Base-by-base conservation (phyloP, 2,113 vertebrate genomes). In the Tympanuchus pallidicinctus region DNA sequence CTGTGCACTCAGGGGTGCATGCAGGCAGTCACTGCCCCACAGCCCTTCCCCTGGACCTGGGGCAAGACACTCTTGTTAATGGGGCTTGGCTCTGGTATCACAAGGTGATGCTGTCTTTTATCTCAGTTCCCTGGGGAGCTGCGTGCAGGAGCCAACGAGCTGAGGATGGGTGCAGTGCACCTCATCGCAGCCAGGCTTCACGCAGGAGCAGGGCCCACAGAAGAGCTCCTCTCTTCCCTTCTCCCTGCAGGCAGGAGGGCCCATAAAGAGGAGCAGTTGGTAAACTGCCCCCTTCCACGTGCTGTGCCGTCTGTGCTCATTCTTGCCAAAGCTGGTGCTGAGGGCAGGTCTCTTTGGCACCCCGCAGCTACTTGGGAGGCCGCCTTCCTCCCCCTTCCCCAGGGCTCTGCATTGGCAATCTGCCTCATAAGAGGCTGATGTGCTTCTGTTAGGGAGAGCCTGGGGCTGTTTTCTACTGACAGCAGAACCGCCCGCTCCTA, bases 281-380 rank as follows among this genome's bases (percentile, higher is more conserved):
- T 67, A 36, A 10, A 20, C 50, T 82, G 25, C n/a, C 32, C 7
- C 89, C 7, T 87, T 60, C 27, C 45, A 36, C 43, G 36, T 90
- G 64, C 77, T 50, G 8, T 90, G 64, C 77, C 45, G 7, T 32
- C 15, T 48, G 2, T 40, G 43, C 47, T 61, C 52, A 36, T 67
- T 91, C 50, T 83, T 89, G 89, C 89, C 79, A 88, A 73, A 86
- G 56, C 19, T 21, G 60, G 59, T 74, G 76, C 79, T 78, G 66
- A 70, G 34, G 30, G 34, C 50, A 13, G 64, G 24, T 71, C 80
- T 78, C 34, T 66, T 70, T 17, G 9, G 60, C 75, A 52, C 67
- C n/a, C 54, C 59, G 5, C 50, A 22, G n/a, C 43, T 3, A 63
- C 64, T 90, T 9, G 38, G 17, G 63, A 84, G 61, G 25, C 2